Percentiles rank a stretch among this genome's conserved stretches.
These are phyloP conservation scores for Wasmannia auropunctata DNA, from an alignment of 1,140 invertebrate genomes.

Conservation along the genomic window DNA sequence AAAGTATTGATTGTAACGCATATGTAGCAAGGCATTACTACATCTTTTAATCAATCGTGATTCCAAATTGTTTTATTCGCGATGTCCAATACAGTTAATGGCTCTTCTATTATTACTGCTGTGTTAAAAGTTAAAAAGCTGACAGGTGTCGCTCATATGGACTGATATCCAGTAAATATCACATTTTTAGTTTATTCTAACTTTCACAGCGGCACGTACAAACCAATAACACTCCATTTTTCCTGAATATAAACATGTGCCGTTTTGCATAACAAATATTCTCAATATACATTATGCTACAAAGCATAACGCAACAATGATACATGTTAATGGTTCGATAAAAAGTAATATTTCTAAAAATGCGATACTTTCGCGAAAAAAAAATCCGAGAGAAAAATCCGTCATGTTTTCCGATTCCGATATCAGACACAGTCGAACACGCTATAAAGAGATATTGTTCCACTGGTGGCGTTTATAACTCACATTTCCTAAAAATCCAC, in stretches of 20 bases:
- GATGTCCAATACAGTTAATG: not conserved
- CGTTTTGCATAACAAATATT: not conserved
- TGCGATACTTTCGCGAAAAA: not conserved
- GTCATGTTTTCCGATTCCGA: not conserved
- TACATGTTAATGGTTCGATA: not conserved
- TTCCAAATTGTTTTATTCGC: constrained; percentile 1
- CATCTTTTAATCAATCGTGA: not conserved
- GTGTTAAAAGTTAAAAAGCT: not conserved
- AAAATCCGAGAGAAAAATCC: not conserved
- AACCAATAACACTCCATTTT: not conserved
- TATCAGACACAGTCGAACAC: not conserved
- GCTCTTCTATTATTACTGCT: constrained; percentile 6
- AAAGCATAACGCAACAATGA: not conserved
- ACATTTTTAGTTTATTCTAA: not conserved
- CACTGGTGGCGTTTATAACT: constrained; percentile 42
- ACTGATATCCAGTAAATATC: not conserved
- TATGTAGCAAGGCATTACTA: not conserved
- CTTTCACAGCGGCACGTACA: not conserved
- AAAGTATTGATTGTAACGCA: not conserved
- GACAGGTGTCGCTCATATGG: not conserved
- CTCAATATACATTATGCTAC: not conserved
- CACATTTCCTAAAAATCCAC: constrained; percentile 80
- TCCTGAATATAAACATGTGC: not conserved
- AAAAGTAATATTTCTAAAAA: not conserved
- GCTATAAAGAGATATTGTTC: not conserved